Conservation (phyloP, 2,797 vertebrate genomes). For the Lophotriccus pileatus region DNA sequence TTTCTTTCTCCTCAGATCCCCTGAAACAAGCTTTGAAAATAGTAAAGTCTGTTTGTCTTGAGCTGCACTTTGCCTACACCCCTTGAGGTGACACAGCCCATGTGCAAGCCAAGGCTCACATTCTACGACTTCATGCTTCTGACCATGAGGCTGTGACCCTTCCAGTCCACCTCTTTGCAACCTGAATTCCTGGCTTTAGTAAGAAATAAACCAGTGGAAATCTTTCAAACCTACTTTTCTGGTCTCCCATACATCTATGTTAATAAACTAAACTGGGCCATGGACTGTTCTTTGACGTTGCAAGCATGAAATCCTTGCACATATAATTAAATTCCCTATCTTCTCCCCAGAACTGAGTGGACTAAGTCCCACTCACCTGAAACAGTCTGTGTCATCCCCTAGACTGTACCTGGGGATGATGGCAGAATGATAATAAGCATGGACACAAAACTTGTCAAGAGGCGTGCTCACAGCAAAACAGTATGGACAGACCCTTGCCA, state of each 20-base stretch:
- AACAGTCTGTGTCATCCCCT: neutral
- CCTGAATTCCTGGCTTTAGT: neutral
- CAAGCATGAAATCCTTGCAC: neutral
- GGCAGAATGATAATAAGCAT: neutral
- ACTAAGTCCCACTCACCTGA: neutral
- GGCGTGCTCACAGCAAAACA: neutral
- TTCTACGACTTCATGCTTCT: neutral
- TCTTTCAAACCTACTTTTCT: neutral
- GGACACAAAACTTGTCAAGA: neutral
- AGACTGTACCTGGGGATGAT: neutral
- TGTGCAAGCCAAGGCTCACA: accelerated
- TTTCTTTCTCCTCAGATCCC: neutral
- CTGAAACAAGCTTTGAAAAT: neutral
- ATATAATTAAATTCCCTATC: neutral
- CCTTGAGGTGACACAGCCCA: neutral
- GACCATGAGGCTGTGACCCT: accelerated
- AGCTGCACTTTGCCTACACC: neutral
- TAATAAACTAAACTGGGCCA: neutral
- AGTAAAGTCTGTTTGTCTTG: neutral
- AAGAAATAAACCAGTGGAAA: neutral
- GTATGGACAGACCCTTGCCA: neutral
- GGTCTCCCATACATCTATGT: neutral
- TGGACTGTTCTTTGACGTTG: neutral
- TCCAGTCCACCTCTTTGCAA: neutral
- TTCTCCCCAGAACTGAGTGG: neutral